A percentile compares a stretch with the other conserved stretches of the same genome.
phyloP scores from a whole-genome alignment of 1,140 invertebrate genomes.

The Drosophila gunungcola region DNA sequence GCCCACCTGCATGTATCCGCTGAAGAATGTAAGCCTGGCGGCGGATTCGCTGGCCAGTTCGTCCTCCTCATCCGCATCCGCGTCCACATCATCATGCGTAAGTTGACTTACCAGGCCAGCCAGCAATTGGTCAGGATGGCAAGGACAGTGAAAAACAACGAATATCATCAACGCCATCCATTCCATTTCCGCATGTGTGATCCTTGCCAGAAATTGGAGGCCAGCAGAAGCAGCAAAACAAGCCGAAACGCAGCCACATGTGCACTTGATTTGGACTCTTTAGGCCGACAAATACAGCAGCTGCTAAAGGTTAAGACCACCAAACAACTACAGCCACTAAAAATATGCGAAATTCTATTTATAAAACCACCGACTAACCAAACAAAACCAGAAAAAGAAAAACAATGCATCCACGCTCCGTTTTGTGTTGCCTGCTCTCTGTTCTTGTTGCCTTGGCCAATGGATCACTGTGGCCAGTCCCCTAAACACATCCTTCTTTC shows the following conservation, averaged over 20 bases:
- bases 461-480: neutral
- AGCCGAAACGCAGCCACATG: slow-evolving; percentile 54
- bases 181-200: slow-evolving; percentile 45
- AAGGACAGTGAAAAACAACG: slow-evolving; percentile 17
- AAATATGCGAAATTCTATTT: slow-evolving; percentile 55
- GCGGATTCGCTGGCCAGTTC: slow-evolving; percentile 23
- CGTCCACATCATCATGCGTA: slow-evolving; percentile 55
- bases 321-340: slow-evolving; percentile 45
- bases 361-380: slow-evolving; percentile 55
- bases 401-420: slow-evolving; percentile 45
- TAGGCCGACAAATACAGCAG: slow-evolving; percentile 79
- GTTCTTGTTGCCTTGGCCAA: slow-evolving; percentile 34
- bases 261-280: slow-evolving; percentile 82
- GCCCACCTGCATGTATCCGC: slow-evolving; percentile 81
- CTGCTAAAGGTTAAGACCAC: slow-evolving; percentile 80
- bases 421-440: slow-evolving; percentile 50
- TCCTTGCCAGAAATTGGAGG: slow-evolving; percentile 39
- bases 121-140: slow-evolving; percentile 17
- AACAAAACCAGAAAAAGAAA: slow-evolving; percentile 16
- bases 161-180: slow-evolving; percentile 26
- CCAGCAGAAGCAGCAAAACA: slow-evolving; percentile 41
- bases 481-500: slow-evolving; percentile 10
- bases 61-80: slow-evolving; percentile 21
- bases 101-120: slow-evolving; percentile 31
- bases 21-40: slow-evolving; percentile 71